A percentile compares a stretch with the other conserved stretches of the same genome.
These are phyloP conservation scores for Grammomys surdaster DNA, from an alignment of 2,113 vertebrate genomes.

Conservation along the genomic window DNA sequence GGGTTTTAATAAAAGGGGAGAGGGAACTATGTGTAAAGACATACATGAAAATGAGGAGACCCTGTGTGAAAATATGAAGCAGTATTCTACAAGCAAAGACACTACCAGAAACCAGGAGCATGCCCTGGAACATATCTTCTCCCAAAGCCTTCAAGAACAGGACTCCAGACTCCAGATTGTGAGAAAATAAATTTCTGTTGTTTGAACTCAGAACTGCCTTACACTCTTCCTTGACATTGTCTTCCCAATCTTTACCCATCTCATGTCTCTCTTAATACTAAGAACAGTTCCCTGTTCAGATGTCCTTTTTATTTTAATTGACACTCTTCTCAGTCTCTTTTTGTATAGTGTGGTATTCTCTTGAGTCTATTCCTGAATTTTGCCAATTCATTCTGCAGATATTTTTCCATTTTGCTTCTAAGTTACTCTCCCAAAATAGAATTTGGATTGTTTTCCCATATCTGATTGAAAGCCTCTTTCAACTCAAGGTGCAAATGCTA, in stretches of 20 bases:
- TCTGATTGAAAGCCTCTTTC: neutral
- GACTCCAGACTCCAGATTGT: neutral
- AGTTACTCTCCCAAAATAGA: neutral
- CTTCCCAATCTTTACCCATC: neutral
- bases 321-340: neutral
- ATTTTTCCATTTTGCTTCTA: conserved; percentile 11
- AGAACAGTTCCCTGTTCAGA: neutral
- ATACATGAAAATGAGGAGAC: neutral
- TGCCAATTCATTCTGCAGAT: neutral
- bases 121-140: neutral
- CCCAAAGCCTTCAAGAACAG: neutral
- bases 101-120: neutral
- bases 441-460: neutral
- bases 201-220: neutral
- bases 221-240: neutral
- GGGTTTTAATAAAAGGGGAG: neutral
- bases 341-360: neutral
- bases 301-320: neutral
- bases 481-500: neutral
- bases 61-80: neutral
- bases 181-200: conserved; percentile 13
- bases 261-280: neutral
- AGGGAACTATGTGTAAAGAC: neutral
- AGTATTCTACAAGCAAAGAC: neutral
- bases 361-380: neutral